Evolutionary conservation across 2,113 vertebrate genomes (phyloP), one percentile per base, ranked within the genome.

Genomic region (Thinocorus orbignyianus): DNA sequence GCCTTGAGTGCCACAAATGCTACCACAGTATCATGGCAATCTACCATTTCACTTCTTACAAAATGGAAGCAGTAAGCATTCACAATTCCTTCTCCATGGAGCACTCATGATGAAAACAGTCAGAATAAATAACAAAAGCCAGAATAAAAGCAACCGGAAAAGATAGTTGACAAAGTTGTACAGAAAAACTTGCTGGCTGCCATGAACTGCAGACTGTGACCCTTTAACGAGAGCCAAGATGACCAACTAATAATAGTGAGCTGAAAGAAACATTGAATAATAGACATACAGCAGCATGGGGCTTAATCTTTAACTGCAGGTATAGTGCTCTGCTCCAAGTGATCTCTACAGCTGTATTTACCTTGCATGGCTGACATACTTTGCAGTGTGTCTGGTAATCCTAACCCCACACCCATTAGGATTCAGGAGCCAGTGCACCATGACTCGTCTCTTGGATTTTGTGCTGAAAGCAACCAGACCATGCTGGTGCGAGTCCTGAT

Each of bases 201-300:
- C 17, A 28, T 31, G 58, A 78, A 37, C 19, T 1, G 1, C 37
- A 54, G 58, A 7, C 25, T 49, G 8, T 51, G n/a, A 37, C 44
- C 26, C 20, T 62, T 86, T 6, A 64, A 17, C 0, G 4, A 60
- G 39, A 77, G 14, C 33, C 76, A 33, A 89, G 26, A 22, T 57
- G 51, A 69, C 76, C 48, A 54, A n/a, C 31, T n/a, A n/a, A 24
- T 25, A 39, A 9, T 3, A 70, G 17, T 12, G 51, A 78, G 16
- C 19, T 46, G 46, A 62, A 91, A 35, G 69, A 22, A 86, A 13
- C 28, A 5, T 2, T 19, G 60, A 74, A 35, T 37, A 57, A 11
- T 28, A 26, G 26, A 19, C 1, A 0, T 25, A 2, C 0, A 57
- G 44, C 60, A 61, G 31, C 9, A 4, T 13, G 24, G 60, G 37